Conservation (phyloP, 2,888 invertebrate genomes). For the Hirtodrosophila histrioides region DNA sequence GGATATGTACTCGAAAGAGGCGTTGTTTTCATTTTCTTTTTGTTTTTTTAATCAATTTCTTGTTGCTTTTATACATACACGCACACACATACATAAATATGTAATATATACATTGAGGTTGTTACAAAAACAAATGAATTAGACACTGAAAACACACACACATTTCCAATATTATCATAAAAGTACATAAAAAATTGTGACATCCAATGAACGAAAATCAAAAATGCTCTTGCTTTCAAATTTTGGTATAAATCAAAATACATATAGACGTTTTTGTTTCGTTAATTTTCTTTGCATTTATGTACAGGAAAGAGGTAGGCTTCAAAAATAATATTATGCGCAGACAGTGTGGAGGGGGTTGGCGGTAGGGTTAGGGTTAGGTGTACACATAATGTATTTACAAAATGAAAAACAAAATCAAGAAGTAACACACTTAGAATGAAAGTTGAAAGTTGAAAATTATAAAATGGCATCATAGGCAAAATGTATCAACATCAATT, state of each 20-base stretch:
- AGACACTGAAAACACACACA: slow-evolving; percentile 52
- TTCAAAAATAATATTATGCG: slow-evolving; percentile 44
- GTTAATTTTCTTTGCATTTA: slow-evolving; percentile 26
- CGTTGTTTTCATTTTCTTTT: slow-evolving; percentile 17
- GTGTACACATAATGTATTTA: slow-evolving; percentile 48
- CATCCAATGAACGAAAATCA: slow-evolving; percentile 64
- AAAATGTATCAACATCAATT: slow-evolving; percentile 83
- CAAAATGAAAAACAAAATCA: slow-evolving; percentile 18
- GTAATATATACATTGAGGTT: slow-evolving; percentile 33
- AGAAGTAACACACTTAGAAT: slow-evolving; percentile 13
- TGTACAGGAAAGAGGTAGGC: slow-evolving; percentile 48
- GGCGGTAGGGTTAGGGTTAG: slow-evolving; percentile 8
- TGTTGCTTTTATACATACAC: slow-evolving; percentile 12
- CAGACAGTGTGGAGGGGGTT: slow-evolving; percentile 2
- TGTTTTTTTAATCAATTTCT: slow-evolving; percentile 26
- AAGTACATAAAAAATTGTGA: slow-evolving; percentile 37
- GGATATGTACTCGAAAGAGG: slow-evolving; percentile 53
- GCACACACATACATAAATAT: slow-evolving; percentile 35
- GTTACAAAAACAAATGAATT: slow-evolving; percentile 27
- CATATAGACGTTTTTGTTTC: slow-evolving; percentile 33
- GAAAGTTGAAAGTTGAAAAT: slow-evolving; percentile 49
- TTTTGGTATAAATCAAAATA: slow-evolving; percentile 52
- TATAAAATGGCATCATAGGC: slow-evolving; percentile 82
- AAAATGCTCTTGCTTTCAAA: slow-evolving; percentile 52
- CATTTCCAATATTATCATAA: slow-evolving; percentile 64